Evolutionary conservation across 1,140 invertebrate genomes (phyloP).

Genomic region (Leptonema lineaticorne): DNA sequence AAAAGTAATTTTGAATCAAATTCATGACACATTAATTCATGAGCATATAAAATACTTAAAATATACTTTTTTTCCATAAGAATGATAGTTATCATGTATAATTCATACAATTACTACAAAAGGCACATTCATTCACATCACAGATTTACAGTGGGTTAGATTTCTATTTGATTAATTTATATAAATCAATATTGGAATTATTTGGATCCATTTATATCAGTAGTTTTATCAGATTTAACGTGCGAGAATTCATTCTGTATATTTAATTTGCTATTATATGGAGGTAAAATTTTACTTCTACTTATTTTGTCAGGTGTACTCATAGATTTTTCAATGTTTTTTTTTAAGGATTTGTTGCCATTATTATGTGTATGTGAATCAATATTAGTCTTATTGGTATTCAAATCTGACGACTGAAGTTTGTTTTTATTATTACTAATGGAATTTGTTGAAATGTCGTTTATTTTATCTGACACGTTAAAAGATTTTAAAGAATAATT

Average conservation of each 20-base stretch:
- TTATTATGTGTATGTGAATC: neutral
- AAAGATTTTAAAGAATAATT: neutral
- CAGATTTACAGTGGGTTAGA: no score
- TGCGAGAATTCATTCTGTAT: neutral
- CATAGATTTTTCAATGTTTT: neutral
- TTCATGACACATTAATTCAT: no score
- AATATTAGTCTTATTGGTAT: neutral
- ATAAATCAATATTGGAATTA: neutral
- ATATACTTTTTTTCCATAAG: no score
- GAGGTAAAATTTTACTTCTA: neutral
- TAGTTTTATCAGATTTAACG: neutral
- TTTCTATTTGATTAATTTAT: no score
- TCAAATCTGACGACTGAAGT: neutral
- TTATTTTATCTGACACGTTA: neutral
- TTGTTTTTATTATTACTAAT: neutral
- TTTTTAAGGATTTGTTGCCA: neutral
- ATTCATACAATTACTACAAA: no score
- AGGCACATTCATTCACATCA: no score
- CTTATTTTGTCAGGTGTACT: neutral
- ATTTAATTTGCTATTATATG: neutral
- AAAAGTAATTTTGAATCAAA: no score
- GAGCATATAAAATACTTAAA: no score
- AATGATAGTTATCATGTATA: no score
- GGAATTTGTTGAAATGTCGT: neutral
- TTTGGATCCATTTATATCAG: neutral